phyloP scores from a whole-genome alignment of 1,140 invertebrate genomes.

The Drusus annulatus region DNA sequence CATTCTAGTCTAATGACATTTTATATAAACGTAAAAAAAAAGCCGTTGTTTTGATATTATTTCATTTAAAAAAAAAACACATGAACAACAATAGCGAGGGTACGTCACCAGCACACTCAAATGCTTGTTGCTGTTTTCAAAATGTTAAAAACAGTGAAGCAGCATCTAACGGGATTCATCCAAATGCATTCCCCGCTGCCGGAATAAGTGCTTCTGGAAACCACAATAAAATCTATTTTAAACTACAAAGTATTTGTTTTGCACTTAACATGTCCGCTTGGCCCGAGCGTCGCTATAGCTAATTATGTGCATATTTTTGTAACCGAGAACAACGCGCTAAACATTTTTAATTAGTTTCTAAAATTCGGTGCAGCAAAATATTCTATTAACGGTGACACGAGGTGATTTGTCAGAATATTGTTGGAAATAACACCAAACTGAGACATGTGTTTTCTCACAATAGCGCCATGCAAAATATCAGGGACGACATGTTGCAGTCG shows the following conservation, averaged over 20 bases:
- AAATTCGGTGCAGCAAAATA: slow-evolving; percentile 15
- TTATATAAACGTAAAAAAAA: too few species aligned
- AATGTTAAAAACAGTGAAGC: too few species aligned
- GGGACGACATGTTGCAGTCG: slow-evolving; percentile 18
- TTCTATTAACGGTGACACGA: slow-evolving; percentile 12
- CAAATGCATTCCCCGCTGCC: too few species aligned
- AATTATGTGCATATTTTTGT: slow-evolving; percentile 34
- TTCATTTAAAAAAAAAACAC: too few species aligned
- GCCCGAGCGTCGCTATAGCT: neutral
- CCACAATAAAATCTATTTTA: neutral
- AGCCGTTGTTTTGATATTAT: too few species aligned
- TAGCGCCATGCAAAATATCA: slow-evolving; percentile 19
- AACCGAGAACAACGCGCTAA: slow-evolving; percentile 11
- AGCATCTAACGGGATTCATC: too few species aligned
- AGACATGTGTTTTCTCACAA: slow-evolving; percentile 9
- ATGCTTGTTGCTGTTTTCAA: too few species aligned
- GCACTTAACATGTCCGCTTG: neutral
- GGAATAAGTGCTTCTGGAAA: neutral
- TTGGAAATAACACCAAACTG: neutral
- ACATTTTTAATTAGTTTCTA: slow-evolving; percentile 36
- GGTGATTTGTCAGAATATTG: slow-evolving; percentile 37
- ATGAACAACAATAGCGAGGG: too few species aligned
- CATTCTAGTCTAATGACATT: too few species aligned
- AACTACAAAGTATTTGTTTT: neutral
- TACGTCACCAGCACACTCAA: too few species aligned